Percentiles rank a stretch among this genome's conserved stretches.
Conservation (phyloP, 1,140 invertebrate genomes). For the Lycorma delicatula region DNA sequence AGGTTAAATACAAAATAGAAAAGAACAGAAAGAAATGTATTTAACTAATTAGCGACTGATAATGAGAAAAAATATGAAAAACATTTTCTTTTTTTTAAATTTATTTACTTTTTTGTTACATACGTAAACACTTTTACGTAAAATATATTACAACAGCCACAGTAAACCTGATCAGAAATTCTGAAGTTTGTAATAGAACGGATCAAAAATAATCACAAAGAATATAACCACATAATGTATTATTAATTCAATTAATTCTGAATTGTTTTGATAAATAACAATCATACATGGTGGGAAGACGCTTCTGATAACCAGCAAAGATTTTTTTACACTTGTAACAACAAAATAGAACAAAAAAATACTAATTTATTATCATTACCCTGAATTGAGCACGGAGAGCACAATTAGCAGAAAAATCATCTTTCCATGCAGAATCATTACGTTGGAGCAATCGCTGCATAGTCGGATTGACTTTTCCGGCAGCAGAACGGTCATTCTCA, state of each 20-base stretch:
- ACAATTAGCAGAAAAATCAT: slow-evolving; percentile 86
- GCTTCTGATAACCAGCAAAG: neutral
- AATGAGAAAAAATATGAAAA: no score
- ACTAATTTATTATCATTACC: slow-evolving; percentile 42
- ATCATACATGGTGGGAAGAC: neutral
- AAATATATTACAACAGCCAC: no score
- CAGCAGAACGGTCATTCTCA: slow-evolving; percentile 64
- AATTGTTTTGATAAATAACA: neutral
- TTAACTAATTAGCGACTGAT: no score
- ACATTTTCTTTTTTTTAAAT: no score
- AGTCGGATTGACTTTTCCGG: slow-evolving; percentile 57
- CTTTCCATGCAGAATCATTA: slow-evolving; percentile 73
- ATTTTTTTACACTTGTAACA: neutral
- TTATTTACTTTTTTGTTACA: no score
- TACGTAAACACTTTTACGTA: no score
- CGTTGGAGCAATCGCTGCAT: slow-evolving; percentile 65
- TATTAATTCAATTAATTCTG: neutral
- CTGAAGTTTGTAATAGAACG: neutral
- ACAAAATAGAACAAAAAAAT: neutral
- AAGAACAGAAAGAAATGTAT: no score
- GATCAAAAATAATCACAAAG: neutral
- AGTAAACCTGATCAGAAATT: no score
- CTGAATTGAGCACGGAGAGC: slow-evolving; percentile 72
- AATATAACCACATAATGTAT: neutral
- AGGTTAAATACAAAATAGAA: no score